These are phyloP conservation scores for Geopemphigus sp. DNA, from an alignment of 1,140 invertebrate genomes.

Conservation along the genomic window DNA sequence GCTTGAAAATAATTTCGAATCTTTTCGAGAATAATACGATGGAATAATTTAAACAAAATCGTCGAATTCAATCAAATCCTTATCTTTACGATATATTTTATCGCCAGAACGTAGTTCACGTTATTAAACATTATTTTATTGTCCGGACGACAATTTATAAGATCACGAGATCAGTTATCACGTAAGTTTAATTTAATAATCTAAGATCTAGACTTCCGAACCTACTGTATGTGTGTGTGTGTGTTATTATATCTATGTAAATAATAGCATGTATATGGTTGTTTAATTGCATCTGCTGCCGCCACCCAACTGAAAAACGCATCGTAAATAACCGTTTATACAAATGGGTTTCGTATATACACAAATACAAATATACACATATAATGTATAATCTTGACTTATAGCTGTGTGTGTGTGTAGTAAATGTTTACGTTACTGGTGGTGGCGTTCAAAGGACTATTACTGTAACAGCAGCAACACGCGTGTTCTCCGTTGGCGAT, in stretches of 20 bases:
- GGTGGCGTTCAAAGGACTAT: background rate
- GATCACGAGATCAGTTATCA: no score
- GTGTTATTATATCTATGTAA: slow-evolving; percentile 8
- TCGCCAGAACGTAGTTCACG: no score
- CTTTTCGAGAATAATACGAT: no score
- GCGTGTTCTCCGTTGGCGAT: background rate
- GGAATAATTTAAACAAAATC: no score
- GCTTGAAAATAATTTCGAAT: no score
- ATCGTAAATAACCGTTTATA: slow-evolving; percentile 27
- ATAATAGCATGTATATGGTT: background rate
- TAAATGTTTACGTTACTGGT: slow-evolving; percentile 5
- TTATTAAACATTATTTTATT: no score
- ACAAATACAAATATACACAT: background rate
- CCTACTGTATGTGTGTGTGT: background rate
- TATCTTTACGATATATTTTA: no score
- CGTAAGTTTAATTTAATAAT: no score
- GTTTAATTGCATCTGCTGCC: slow-evolving; percentile 18
- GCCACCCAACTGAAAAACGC: background rate
- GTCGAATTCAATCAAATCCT: no score
- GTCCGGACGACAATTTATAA: no score
- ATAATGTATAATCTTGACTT: background rate
- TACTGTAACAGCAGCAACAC: background rate
- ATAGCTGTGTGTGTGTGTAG: background rate
- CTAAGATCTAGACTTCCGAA: no score
- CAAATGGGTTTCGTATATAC: slow-evolving; percentile 18